These are phyloP conservation scores for Phania funesta DNA, from an alignment of 2,888 invertebrate species.

Conservation along the genomic window DNA sequence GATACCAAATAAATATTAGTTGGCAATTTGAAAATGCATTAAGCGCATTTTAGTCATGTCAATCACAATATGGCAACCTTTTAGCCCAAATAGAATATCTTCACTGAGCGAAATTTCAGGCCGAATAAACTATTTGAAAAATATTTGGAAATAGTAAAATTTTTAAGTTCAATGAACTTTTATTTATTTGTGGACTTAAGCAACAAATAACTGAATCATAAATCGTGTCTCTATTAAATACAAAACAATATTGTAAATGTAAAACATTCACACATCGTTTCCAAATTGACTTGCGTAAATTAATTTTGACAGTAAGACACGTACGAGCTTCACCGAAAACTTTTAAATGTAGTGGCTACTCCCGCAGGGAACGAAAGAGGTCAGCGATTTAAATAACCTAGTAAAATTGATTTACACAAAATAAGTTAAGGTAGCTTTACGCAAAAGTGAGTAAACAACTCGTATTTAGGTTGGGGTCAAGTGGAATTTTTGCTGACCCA, in stretches of 20 bases:
- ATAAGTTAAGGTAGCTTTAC: slow-evolving; percentile 37
- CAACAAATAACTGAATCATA: not conserved
- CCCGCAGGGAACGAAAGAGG: not conserved
- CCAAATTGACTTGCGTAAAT: not conserved
- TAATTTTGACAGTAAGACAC: slow-evolving; percentile 21
- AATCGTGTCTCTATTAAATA: slow-evolving; percentile 17
- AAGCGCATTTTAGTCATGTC: not conserved
- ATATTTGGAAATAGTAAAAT: not conserved
- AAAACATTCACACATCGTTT: not conserved
- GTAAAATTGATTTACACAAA: slow-evolving; percentile 36
- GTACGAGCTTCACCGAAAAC: slow-evolving; percentile 54
- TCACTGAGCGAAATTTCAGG: slow-evolving; percentile 29
- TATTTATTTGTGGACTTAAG: not conserved
- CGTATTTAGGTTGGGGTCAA: slow-evolving; percentile 60
- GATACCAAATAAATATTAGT: slow-evolving; percentile 28
- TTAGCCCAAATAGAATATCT: not conserved
- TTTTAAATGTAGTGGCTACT: not conserved
- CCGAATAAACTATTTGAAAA: not conserved
- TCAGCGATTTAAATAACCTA: not conserved
- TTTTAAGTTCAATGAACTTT: slow-evolving; percentile 49
- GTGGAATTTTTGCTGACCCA: slow-evolving; percentile 25
- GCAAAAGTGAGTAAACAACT: slow-evolving; percentile 33
- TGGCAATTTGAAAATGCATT: not conserved
- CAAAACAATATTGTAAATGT: not conserved
- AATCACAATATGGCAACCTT: slow-evolving; percentile 22